These are phyloP conservation scores for Pygathrix nemaeus DNA, from an alignment of 2,113 vertebrate species.

Conservation along the genomic window DNA sequence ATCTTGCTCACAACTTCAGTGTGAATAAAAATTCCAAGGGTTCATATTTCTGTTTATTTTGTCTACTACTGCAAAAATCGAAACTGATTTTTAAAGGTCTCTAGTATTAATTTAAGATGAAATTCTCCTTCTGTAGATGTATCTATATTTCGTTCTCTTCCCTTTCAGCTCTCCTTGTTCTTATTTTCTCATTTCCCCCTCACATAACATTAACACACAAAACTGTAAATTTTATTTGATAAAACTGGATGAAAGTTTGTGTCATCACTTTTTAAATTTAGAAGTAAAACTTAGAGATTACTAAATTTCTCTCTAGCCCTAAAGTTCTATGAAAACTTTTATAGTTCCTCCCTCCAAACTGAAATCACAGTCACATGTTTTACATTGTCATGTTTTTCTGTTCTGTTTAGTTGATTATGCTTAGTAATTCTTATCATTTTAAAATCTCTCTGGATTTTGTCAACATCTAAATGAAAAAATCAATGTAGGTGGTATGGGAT, in stretches of 20 bases:
- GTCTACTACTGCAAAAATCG: constrained; percentile 11
- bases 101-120: constrained; percentile 26
- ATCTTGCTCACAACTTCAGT: neutral
- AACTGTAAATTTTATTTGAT: constrained; percentile 26
- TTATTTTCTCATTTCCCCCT: neutral
- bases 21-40: neutral
- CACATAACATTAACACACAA: neutral
- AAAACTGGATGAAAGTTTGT: neutral
- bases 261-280: neutral
- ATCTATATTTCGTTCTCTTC: neutral
- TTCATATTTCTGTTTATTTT: constrained; percentile 31
- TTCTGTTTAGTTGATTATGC: constrained; percentile 23
- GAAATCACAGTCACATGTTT: constrained; percentile 1
- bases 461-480: neutral
- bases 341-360: constrained; percentile 7
- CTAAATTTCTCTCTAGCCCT: neutral
- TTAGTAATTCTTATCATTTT: constrained; percentile 10
- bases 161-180: neutral
- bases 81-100: constrained; percentile 8
- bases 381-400: neutral
- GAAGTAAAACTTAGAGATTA: constrained; percentile 12
- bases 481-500: neutral
- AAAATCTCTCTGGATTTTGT: constrained; percentile 18
- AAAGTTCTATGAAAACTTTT: constrained; percentile 28
- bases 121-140: neutral